Evolutionary conservation across 2,113 vertebrate species (phyloP).

Genomic region (Lepisosteus oculatus): DNA sequence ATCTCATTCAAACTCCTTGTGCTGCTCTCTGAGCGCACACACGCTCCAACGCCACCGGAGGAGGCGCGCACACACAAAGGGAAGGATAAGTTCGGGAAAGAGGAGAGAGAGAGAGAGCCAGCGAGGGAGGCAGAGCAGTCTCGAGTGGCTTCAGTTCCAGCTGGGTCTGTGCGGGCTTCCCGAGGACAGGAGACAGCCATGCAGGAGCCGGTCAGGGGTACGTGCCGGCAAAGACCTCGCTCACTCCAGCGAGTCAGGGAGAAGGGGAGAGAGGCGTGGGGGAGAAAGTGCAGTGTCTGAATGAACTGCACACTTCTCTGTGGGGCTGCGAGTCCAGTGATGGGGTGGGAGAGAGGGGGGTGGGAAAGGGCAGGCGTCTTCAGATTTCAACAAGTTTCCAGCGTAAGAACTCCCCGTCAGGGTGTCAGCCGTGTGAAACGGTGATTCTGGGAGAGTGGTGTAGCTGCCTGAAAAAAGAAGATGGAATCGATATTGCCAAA

Average conservation of each 20-base stretch:
- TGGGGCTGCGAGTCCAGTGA: too few species aligned
- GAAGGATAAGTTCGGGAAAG: background rate
- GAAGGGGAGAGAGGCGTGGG: background rate
- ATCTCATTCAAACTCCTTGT: slow-evolving; percentile 22
- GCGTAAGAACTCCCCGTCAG: too few species aligned
- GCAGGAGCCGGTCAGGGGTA: slow-evolving; percentile 17
- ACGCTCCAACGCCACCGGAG: too few species aligned
- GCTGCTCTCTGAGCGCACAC: background rate
- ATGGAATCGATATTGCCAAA: too few species aligned
- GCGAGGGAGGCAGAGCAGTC: background rate
- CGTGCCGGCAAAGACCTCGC: background rate
- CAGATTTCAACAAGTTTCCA: too few species aligned
- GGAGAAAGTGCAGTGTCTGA: background rate
- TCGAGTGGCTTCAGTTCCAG: background rate
- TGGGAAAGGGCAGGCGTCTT: too few species aligned
- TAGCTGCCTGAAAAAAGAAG: too few species aligned
- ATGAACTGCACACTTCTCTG: too few species aligned
- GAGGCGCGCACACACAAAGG: slow-evolving; percentile 15
- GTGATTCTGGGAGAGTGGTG: too few species aligned
- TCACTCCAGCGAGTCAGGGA: too few species aligned
- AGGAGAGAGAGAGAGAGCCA: background rate
- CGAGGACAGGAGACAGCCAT: slow-evolving; percentile 14
- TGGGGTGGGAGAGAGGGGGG: too few species aligned
- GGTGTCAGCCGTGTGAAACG: too few species aligned
- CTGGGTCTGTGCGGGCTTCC: background rate